phyloP scores from a whole-genome alignment of 2,888 invertebrate genomes.

The Adelognathus sp. region DNA sequence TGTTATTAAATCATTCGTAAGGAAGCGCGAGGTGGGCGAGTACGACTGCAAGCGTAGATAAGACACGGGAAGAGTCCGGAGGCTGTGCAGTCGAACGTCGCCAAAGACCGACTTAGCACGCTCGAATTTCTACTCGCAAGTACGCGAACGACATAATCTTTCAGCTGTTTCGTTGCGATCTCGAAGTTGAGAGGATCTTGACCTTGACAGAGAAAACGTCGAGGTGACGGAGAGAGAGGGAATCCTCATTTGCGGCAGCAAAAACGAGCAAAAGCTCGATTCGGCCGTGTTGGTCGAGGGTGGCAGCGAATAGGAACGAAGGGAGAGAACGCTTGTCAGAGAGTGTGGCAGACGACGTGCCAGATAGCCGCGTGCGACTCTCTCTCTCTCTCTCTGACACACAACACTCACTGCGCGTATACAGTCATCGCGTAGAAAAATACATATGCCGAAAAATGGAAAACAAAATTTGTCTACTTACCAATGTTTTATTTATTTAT shows the following conservation, averaged over 20 bases:
- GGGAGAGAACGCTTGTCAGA: constrained; percentile 66
- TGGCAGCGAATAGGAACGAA: constrained; percentile 38
- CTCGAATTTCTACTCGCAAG: too few species aligned
- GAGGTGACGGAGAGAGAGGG: background rate
- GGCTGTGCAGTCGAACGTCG: too few species aligned
- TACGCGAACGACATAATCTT: too few species aligned
- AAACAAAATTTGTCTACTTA: constrained; percentile 43
- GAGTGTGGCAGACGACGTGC: constrained; percentile 75
- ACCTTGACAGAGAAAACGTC: constrained; percentile 38
- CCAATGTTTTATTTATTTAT: constrained; percentile 9
- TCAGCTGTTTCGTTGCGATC: constrained; percentile 34
- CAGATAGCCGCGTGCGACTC: constrained; percentile 65
- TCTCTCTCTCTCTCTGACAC: background rate
- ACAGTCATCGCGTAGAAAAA: constrained; percentile 6
- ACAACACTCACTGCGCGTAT: background rate
- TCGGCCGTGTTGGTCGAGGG: background rate
- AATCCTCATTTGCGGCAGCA: background rate
- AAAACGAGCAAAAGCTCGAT: background rate
- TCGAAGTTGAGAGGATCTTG: constrained; percentile 17
- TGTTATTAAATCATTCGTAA: too few species aligned
- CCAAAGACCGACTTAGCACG: too few species aligned
- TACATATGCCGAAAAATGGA: background rate
- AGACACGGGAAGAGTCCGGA: too few species aligned
- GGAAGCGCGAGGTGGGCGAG: too few species aligned
- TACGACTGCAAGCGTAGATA: too few species aligned